Evolutionary conservation across 2,888 invertebrate genomes (phyloP).

Genomic region (Melieria omissa): DNA sequence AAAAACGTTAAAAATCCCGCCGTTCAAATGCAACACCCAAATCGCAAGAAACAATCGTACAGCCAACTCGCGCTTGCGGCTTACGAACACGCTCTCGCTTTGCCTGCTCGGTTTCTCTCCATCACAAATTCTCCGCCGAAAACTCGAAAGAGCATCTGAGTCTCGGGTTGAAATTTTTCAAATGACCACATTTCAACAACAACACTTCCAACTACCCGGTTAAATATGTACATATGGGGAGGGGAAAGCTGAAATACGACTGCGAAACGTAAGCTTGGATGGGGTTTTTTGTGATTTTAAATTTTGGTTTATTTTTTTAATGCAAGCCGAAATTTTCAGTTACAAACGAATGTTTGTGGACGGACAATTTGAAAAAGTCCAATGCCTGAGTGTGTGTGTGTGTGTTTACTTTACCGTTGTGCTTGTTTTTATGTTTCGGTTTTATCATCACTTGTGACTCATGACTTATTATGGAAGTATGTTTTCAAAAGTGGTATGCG

Average conservation of each 20-base stretch:
- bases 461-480: conserved; percentile 40
- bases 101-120: too few species aligned
- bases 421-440: conserved; percentile 16
- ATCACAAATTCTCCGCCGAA: too few species aligned
- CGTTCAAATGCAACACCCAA: too few species aligned
- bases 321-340: conserved; percentile 32
- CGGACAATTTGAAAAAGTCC: neutral
- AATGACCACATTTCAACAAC: too few species aligned
- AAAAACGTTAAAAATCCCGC: too few species aligned
- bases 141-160: too few species aligned
- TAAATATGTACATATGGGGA: conserved; percentile 1
- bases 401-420: conserved; percentile 15
- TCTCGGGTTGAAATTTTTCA: too few species aligned
- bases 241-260: conserved; percentile 33
- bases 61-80: too few species aligned
- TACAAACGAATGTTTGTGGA: conserved; percentile 20
- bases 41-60: too few species aligned
- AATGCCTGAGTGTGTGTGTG: neutral
- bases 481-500: conserved; percentile 24
- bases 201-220: too few species aligned
- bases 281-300: neutral
- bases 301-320: conserved; percentile 8
- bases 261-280: conserved; percentile 27
- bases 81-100: too few species aligned
- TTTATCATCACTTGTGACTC: conserved; percentile 39